Base-by-base conservation (phyloP, 1,140 invertebrate genomes). In the Drosophila navojoa region DNA sequence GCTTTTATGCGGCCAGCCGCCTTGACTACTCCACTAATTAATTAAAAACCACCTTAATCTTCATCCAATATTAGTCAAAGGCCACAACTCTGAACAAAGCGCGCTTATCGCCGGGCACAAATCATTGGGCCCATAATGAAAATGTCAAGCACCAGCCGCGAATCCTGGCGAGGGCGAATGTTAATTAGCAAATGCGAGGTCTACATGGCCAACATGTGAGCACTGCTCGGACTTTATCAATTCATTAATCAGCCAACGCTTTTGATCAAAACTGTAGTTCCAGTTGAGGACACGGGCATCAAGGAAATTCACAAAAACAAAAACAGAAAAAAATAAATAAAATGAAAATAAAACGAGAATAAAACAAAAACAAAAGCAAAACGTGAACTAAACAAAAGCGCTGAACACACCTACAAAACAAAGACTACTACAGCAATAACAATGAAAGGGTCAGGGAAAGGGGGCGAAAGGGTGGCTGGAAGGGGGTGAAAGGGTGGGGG, bases 191-290 rank as follows among this genome's bases (percentile, higher is more conserved):
- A 86, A 86, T 72, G 79, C 62, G 63, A 61, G 42, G 70, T 63
- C 69, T 71, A 55, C 10, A 16, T 27, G 29, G 44, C 40, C 16
- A 57, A 49, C 69, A 67, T 68, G 66, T 75, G 68, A 69, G 55
- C 19, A 19, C 25, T 4, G 32, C 55, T 52, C 16, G 49, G 64
- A 73, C 66, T 81, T 86, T 85, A 85, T 85, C 81, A 85, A 69
- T 85, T 85, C 81, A 85, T 85, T 85, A 85, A 85, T 85, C 81
- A 86, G 81, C 22, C 38, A 59, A 76, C 69, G 64, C 71, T 68
- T 54, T 61, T 38, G 53, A n/a, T 40, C 57, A 62, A 61, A 77
- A 82, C 68, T 67, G 57, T 58, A 73, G 63, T 78, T 71, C 40
- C 60, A 59, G 68, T 59, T 76, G 29, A 27, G 22, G 11, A 27